Conservation (phyloP, 1,140 invertebrate species). For the Heliconius hermathena region DNA sequence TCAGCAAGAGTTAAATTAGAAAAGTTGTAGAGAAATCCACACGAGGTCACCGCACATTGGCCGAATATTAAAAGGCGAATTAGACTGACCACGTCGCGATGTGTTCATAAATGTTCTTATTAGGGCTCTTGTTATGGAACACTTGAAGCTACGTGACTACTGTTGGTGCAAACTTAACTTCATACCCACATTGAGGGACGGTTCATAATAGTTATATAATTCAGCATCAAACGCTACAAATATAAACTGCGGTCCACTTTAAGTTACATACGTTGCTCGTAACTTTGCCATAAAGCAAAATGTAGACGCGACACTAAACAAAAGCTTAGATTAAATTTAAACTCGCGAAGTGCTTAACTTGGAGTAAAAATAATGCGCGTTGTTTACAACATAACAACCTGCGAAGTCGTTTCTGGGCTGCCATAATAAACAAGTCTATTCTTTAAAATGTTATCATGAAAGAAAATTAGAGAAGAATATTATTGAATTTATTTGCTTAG, state of each 20-base stretch:
- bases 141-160: slow-evolving; percentile 57
- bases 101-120: slow-evolving; percentile 69
- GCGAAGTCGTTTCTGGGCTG: slow-evolving; percentile 31
- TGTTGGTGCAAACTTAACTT: slow-evolving; percentile 41
- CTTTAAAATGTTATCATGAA: slow-evolving; percentile 18
- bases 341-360: slow-evolving; percentile 40
- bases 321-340: slow-evolving; percentile 51
- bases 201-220: slow-evolving; percentile 37
- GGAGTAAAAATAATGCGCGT: slow-evolving; percentile 39
- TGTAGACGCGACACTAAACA: slow-evolving; percentile 46
- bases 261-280: slow-evolving; percentile 45
- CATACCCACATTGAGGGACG: slow-evolving; percentile 36
- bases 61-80: slow-evolving; percentile 75
- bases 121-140: slow-evolving; percentile 58
- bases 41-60: slow-evolving; percentile 54
- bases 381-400: slow-evolving; percentile 37
- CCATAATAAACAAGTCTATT: slow-evolving; percentile 33
- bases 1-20: slow-evolving; percentile 60
- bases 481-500: not conserved
- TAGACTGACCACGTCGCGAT: slow-evolving; percentile 60
- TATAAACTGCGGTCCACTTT: slow-evolving; percentile 51
- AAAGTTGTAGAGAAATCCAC: slow-evolving; percentile 62
- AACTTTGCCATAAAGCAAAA: slow-evolving; percentile 50
- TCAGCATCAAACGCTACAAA: slow-evolving; percentile 43
- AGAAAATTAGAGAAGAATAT: slow-evolving; percentile 15